Conservation (phyloP, 2,797 vertebrate genomes). For the Pristis pectinata region DNA sequence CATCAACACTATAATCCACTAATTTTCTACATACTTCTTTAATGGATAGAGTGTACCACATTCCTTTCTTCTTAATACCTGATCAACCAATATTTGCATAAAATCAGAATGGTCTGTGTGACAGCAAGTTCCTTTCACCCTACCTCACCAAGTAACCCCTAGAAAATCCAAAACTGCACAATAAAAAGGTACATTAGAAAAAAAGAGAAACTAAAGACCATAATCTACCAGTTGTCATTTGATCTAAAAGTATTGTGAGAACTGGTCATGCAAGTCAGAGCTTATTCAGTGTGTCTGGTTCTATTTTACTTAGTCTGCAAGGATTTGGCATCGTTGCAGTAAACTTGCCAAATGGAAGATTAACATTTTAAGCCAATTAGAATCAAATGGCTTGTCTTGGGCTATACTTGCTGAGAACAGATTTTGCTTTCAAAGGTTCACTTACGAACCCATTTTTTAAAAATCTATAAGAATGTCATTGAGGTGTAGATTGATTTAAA, state of each 20-base stretch:
- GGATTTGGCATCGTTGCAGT: background rate
- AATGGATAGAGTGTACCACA: background rate
- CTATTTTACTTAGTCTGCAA: background rate
- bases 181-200: background rate
- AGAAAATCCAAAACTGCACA: background rate
- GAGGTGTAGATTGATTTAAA: background rate
- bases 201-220: background rate
- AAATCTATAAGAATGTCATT: background rate
- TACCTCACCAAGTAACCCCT: background rate
- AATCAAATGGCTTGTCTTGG: background rate
- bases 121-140: background rate
- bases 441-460: background rate
- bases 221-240: background rate
- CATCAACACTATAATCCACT: background rate
- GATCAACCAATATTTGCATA: no score
- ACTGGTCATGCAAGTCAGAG: background rate
- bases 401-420: background rate
- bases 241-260: background rate
- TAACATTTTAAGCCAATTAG: constrained; percentile 1
- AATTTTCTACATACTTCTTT: background rate
- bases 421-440: background rate
- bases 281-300: background rate
- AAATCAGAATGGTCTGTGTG: background rate
- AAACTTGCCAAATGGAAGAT: background rate
- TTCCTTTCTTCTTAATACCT: background rate